These are phyloP conservation scores for Gisinianus flammeolus DNA, from an alignment of 2,888 invertebrate genomes.

Conservation along the genomic window DNA sequence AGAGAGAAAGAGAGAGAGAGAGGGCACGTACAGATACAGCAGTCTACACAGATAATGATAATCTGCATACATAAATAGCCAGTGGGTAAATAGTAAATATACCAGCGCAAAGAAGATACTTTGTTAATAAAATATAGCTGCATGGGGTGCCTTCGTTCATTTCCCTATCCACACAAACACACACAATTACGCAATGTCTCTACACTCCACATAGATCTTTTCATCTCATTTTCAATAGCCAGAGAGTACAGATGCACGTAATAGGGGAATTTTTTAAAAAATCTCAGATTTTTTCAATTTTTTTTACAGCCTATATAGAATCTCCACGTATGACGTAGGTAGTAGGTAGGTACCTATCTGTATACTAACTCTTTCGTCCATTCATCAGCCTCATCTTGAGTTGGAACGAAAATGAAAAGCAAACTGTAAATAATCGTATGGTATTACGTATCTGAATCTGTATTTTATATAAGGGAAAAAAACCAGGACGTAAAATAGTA, in stretches of 20 bases:
- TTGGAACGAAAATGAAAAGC: not conserved
- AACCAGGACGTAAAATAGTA: not conserved
- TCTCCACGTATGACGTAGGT: too few species aligned
- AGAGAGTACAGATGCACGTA: not conserved
- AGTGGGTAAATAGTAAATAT: not conserved
- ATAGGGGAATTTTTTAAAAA: slow-evolving; percentile 23
- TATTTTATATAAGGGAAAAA: not conserved
- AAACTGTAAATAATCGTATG: slow-evolving; percentile 22
- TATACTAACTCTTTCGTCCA: too few species aligned
- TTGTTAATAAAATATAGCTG: not conserved
- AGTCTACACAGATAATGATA: not conserved
- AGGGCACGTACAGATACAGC: too few species aligned
- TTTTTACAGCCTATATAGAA: not conserved
- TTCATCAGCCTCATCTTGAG: slow-evolving; percentile 14
- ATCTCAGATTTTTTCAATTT: slow-evolving; percentile 23
- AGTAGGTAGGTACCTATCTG: too few species aligned
- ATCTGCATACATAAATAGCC: slow-evolving; percentile 33
- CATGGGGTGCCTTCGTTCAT: slow-evolving; percentile 5
- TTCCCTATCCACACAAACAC: not conserved
- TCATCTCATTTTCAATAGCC: not conserved
- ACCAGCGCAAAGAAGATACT: slow-evolving; percentile 1
- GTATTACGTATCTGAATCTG: not conserved
- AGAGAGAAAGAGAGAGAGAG: too few species aligned
- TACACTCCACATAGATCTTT: not conserved
- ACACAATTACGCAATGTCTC: not conserved